Evolutionary conservation across 2,888 invertebrate genomes (phyloP).

Genomic region (Ophioninae sp.): DNA sequence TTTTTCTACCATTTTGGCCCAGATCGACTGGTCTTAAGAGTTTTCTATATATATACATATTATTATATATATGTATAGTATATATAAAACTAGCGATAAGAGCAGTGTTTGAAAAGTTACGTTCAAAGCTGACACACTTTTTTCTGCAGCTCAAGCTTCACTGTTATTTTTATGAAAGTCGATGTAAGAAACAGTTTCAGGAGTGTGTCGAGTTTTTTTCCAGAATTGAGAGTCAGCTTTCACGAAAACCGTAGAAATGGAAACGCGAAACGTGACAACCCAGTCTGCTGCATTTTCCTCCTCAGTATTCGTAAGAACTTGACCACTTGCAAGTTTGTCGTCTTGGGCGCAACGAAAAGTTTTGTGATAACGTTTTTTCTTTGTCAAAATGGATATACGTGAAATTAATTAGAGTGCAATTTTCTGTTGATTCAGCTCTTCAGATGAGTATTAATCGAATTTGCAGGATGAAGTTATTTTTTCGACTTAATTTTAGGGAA

Average conservation of each 20-base stretch:
- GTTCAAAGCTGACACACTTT: slow-evolving; percentile 29
- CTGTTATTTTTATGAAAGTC: slow-evolving; percentile 31
- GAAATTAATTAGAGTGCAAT: too few relatives aligned
- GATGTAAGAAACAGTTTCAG: slow-evolving; percentile 1
- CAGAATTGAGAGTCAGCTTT: not conserved
- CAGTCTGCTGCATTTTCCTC: too few relatives aligned
- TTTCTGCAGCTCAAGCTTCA: slow-evolving; percentile 3
- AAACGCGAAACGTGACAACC: too few relatives aligned
- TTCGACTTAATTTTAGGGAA: too few relatives aligned
- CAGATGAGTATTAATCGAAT: too few relatives aligned
- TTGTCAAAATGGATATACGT: too few relatives aligned
- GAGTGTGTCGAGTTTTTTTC: slow-evolving; percentile 5
- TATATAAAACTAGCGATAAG: not conserved
- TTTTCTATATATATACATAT: not conserved
- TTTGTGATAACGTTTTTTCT: not conserved
- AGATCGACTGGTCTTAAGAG: slow-evolving; percentile 19
- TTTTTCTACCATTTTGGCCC: slow-evolving; percentile 49
- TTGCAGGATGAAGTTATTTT: too few relatives aligned
- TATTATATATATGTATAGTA: not conserved
- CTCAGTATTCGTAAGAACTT: too few relatives aligned
- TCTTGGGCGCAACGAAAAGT: not conserved
- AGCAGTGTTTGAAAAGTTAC: slow-evolving; percentile 18
- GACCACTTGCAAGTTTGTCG: too few relatives aligned
- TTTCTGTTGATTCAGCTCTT: too few relatives aligned
- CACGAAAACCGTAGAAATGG: not conserved